Base-by-base conservation (phyloP, 2,113 vertebrate genomes). In the Corythoichthys haematopterus region DNA sequence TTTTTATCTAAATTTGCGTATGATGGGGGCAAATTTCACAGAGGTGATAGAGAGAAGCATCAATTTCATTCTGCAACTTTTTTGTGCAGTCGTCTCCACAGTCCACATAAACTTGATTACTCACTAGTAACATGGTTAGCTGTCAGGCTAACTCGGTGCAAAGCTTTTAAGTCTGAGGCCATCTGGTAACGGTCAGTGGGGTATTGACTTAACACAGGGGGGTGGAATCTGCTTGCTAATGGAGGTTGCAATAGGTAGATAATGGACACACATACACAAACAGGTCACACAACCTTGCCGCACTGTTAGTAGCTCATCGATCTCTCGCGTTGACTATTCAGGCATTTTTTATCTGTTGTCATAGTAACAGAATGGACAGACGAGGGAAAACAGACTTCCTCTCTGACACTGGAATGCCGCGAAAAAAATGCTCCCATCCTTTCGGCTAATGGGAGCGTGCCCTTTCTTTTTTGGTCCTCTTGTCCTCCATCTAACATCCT, bases 91-190 rank as follows among this genome's bases (percentile, higher is more conserved):
- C 37, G 40, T 43, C 40, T 43, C 40, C 40, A 43, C 40, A 43
- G 40, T 58, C 56, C 37, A 38, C 66, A 47, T 36, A 74, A 58
- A 65, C 35, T 73, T 12, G 64, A 56, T 43, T 51, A 50, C 5
- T 9, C 43, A 16, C 74, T 66, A 50, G 48, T 72, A 84, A 84
- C 66, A 62, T 36, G 36, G 74, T 82, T 80, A 57, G 74, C 69
- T 13, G 40, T 52, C 71, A 69, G 67, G 68, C 70, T 78, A 68
- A 82, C 80, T 75, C 69, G 71, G 69, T 75, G 52, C 73, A 82
- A 83, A 73, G 86, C 87, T 88, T 88, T 89, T 87, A 89, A 76
- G 69, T 78, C 70, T 60, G 69, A 77, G 70, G 73, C 83, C 78
- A 77, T 84, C 53, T 84, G 79, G 73, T 73, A 72, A 73, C 61